Percentiles rank a stretch among this genome's conserved stretches.
These are phyloP conservation scores for Syngnathus floridae DNA, from an alignment of 2,113 vertebrate genomes.

Conservation along the genomic window DNA sequence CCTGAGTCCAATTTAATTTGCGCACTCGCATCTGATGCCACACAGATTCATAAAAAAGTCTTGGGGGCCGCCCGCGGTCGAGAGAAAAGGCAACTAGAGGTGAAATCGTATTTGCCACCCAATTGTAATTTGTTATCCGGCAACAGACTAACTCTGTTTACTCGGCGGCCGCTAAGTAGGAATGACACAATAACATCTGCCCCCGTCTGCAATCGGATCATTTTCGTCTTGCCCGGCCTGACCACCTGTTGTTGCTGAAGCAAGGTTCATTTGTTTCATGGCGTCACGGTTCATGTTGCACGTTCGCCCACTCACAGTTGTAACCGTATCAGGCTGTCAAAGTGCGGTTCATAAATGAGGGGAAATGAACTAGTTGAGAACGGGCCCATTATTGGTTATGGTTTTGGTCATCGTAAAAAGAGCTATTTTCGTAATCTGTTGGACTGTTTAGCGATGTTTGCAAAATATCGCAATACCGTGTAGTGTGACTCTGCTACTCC, in stretches of 20 bases:
- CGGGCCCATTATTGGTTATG: too few species aligned
- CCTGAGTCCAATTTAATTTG: conserved; percentile 3
- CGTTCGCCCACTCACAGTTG: not conserved
- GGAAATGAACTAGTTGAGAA: too few species aligned
- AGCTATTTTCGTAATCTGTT: too few species aligned
- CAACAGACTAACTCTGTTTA: conserved; percentile 19
- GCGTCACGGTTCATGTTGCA: not conserved
- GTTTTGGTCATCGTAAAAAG: too few species aligned
- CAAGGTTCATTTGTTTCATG: not conserved
- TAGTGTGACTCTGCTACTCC: not conserved
- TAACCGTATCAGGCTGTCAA: not conserved
- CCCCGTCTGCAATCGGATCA: conserved; percentile 16
- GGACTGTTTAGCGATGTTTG: too few species aligned
- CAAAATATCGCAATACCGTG: not conserved
- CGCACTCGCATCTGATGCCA: conserved; percentile 13
- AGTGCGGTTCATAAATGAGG: not conserved
- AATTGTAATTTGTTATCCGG: conserved; percentile 28
- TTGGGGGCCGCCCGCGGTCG: not conserved
- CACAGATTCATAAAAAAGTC: conserved; percentile 33
- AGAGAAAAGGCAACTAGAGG: conserved; percentile 9
- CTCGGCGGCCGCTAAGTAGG: conserved; percentile 23
- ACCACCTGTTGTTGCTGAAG: conserved; percentile 7
- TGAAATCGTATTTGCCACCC: conserved; percentile 29
- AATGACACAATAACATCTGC: conserved; percentile 37
- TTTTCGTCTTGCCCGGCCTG: conserved; percentile 22